Conservation (phyloP, 2,888 invertebrate species). For the Philhelius pedissequus region DNA sequence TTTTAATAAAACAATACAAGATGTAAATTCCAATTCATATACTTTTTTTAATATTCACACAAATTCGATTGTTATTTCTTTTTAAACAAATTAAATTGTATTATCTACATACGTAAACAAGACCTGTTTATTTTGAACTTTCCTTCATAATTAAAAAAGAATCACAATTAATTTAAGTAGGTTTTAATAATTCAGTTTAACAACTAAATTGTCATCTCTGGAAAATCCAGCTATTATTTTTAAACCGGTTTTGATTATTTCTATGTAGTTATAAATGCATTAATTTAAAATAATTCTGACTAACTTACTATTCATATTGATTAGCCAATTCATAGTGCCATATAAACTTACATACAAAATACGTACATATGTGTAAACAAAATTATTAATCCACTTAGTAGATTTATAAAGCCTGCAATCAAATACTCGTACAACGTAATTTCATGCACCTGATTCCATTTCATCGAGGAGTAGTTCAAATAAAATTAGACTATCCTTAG, state of each 20-base stretch:
- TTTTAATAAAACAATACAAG: too few species aligned
- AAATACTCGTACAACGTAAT: neutral
- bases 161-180: neutral
- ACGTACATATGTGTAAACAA: neutral
- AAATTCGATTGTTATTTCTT: too few species aligned
- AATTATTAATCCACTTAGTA: neutral
- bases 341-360: neutral
- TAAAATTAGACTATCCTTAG: slow-evolving; percentile 10
- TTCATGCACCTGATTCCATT: neutral
- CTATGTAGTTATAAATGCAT: neutral
- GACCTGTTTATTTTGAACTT: neutral
- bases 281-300: neutral
- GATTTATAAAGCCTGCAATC: neutral
- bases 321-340: neutral
- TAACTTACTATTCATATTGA: neutral
- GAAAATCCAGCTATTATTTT: neutral
- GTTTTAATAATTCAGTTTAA: neutral
- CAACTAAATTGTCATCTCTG: neutral
- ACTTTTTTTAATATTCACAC: too few species aligned
- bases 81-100: too few species aligned
- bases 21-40: too few species aligned
- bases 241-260: neutral
- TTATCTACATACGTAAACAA: neutral
- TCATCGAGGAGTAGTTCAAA: neutral
- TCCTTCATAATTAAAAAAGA: neutral